Conservation (phyloP, 2,888 invertebrate species). For the Molorchus minor region DNA sequence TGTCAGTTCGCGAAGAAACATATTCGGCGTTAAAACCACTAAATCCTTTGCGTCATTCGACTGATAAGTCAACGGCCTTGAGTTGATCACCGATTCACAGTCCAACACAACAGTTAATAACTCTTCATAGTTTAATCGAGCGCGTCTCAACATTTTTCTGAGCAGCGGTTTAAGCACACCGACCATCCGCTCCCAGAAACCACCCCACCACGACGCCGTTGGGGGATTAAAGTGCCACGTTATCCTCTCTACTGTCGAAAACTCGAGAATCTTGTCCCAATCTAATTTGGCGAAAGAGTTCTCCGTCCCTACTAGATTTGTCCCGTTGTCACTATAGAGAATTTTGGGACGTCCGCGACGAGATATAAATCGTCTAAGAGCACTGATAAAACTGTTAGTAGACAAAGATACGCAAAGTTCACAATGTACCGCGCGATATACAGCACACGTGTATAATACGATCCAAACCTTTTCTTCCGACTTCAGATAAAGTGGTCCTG, state of each 20-base stretch:
- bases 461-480: constrained; percentile 20
- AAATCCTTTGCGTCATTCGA: constrained; percentile 14
- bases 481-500: constrained; percentile 52
- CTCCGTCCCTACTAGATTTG: too few species aligned
- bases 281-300: neutral
- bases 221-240: constrained; percentile 15
- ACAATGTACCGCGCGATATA: constrained; percentile 3
- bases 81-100: too few species aligned
- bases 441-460: neutral
- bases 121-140: too few species aligned
- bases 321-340: neutral
- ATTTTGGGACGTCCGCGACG: too few species aligned
- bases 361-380: constrained; percentile 36
- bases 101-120: too few species aligned
- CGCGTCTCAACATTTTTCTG: too few species aligned
- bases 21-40: constrained; percentile 37
- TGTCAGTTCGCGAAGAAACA: constrained; percentile 45
- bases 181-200: too few species aligned
- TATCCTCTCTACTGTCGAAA: neutral
- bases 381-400: constrained; percentile 48
- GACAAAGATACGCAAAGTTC: constrained; percentile 40
- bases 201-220: too few species aligned
- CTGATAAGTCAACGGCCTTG: too few species aligned
- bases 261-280: neutral
- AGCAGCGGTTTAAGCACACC: too few species aligned